Evolutionary conservation across 2,888 invertebrate genomes (phyloP).

Genomic region (Plagodis pulveraria): DNA sequence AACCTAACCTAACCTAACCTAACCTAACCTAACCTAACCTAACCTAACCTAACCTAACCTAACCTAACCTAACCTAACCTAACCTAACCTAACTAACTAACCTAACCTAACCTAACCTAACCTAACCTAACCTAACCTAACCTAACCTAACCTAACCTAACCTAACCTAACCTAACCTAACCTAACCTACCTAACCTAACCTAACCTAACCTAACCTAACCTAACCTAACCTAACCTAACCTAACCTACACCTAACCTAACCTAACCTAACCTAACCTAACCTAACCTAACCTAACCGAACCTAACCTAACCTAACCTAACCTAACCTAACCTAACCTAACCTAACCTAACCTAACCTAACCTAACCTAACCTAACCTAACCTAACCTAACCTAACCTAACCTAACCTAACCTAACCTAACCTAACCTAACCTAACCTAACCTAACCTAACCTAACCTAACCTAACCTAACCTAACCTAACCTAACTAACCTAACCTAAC

Average conservation of each 20-base stretch:
- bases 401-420: slow-evolving; percentile 11
- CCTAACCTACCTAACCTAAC: slow-evolving; percentile 13
- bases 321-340: slow-evolving; percentile 10
- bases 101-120: slow-evolving; percentile 17
- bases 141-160: slow-evolving; percentile 16
- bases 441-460: slow-evolving; percentile 9
- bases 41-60: slow-evolving; percentile 26
- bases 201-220: slow-evolving; percentile 11
- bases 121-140: slow-evolving; percentile 17
- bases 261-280: slow-evolving; percentile 15
- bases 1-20: slow-evolving; percentile 12
- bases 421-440: slow-evolving; percentile 2
- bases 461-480: slow-evolving; percentile 12
- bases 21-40: slow-evolving; percentile 29
- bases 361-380: slow-evolving; percentile 3
- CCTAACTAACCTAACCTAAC: slow-evolving; percentile 3
- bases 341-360: slow-evolving; percentile 10
- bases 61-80: slow-evolving; percentile 21
- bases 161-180: slow-evolving; percentile 15
- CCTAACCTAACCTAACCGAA: slow-evolving; percentile 13
- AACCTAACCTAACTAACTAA: too few species aligned
- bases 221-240: too few species aligned
- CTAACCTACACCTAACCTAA: slow-evolving; percentile 2
- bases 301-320: slow-evolving; percentile 10
- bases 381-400: slow-evolving; percentile 10